Conservation (phyloP, 2,113 vertebrate genomes). For the cat (Felis catus) region DNA sequence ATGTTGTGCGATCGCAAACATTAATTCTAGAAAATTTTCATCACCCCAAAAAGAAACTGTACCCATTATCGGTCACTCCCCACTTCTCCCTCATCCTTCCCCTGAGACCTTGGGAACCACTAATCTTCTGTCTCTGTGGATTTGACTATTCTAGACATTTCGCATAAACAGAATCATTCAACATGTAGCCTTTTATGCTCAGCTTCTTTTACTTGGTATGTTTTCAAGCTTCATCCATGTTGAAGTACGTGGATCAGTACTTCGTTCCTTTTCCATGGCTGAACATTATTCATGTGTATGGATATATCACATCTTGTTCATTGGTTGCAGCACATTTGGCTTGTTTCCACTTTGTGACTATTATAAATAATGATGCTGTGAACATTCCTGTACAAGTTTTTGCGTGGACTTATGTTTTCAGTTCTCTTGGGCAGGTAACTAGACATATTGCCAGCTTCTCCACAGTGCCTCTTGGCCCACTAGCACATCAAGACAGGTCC, state of each 20-base stretch:
- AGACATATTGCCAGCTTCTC: background rate
- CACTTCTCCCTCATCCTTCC: background rate
- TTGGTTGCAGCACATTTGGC: background rate
- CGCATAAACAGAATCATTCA: background rate
- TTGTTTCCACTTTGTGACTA: background rate
- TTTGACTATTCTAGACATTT: background rate
- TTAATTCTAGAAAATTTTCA: background rate
- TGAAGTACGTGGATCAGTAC: background rate
- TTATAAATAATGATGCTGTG: background rate
- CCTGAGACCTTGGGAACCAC: background rate
- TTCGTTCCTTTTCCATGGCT: background rate
- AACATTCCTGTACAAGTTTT: background rate
- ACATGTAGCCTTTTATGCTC: background rate
- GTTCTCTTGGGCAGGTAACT: background rate
- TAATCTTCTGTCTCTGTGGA: background rate
- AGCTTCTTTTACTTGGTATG: background rate
- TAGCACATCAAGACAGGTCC: background rate
- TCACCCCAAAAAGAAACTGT: background rate
- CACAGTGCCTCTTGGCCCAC: background rate
- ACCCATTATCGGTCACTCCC: background rate
- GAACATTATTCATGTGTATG: background rate
- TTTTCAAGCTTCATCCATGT: background rate
- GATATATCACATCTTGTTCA: background rate
- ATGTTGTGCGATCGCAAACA: background rate
- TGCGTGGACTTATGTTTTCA: background rate